These are phyloP conservation scores for Rhopalosiphum maidis DNA, from an alignment of 1,140 invertebrate species.

Conservation along the genomic window DNA sequence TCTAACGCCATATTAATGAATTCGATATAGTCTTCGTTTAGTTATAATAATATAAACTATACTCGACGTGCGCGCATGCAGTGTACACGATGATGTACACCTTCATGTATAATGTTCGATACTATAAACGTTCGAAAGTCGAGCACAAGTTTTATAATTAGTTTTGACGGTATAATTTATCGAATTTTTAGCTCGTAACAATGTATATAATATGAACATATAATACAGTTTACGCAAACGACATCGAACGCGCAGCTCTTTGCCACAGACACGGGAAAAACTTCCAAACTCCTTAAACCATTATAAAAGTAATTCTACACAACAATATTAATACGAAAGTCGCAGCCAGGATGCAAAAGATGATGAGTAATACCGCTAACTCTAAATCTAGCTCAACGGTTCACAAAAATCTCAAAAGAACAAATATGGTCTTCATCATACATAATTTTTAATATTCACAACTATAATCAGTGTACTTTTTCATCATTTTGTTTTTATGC, in stretches of 20 bases:
- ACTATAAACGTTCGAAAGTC: neutral
- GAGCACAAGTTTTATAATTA: conserved; percentile 1
- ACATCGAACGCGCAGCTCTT: neutral
- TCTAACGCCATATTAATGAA: neutral
- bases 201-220: neutral
- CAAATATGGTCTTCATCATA: too few relatives aligned
- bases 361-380: neutral
- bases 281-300: neutral
- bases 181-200: conserved; percentile 1
- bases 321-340: neutral
- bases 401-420: neutral
- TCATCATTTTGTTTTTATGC: too few relatives aligned
- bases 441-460: neutral
- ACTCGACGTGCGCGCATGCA: neutral
- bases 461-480: too few relatives aligned
- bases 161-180: neutral
- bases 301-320: neutral
- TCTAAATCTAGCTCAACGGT: neutral
- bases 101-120: neutral
- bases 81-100: neutral
- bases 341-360: neutral
- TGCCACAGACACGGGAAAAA: neutral
- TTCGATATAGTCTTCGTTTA: neutral
- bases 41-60: neutral
- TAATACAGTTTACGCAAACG: neutral